Evolutionary conservation across 2,797 vertebrate genomes (phyloP), one percentile per base, ranked within the genome.

Genomic region (Sebastes steindachneri): DNA sequence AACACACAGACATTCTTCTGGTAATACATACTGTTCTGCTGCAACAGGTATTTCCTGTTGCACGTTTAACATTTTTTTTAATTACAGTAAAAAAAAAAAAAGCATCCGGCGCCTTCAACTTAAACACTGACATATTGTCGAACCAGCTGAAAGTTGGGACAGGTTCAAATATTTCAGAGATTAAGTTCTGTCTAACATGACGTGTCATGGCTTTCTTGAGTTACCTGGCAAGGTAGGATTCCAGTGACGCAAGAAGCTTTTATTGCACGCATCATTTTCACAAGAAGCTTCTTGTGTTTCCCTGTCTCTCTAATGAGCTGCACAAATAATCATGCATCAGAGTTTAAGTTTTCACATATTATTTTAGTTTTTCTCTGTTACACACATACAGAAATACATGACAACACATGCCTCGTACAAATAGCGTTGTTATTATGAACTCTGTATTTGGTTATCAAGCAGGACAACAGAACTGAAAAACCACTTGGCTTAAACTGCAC

Each of bases 41-140:
- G 68, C 51, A 55, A 67, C 51, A 64, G 65, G 70, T 80, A 77
- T 86, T 89, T 92, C 85, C 79, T 89, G 80, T 79, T 82, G 48
- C 72, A 76, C 17, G 48, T 80, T 73, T 26, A 17, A 29, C 48
- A 9, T 58, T 53, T 53, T 53, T 63, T 73, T 53, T 3, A 7
- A 51, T 71, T 26, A 55, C 41, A 58, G 19, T 57, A 41, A 57
- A 41, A 57, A 58, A 31, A 29, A 21, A 28, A 69, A 68, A 55
- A 15, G 29, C 28, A 63, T 63, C 7, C 8, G 15, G 45, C 62
- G 17, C 5, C 29, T 37, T 51, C 25, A 33, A 10, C 28, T 71
- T 68, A 9, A 68, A 9, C 60, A 48, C 9, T 58, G 31, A 28
- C 19, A 41, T 23, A 33, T 9, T 67, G 48, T 55, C 26, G 37